Base-by-base conservation (phyloP, 2,888 invertebrate genomes). In the Orthonevra nobilis region DNA sequence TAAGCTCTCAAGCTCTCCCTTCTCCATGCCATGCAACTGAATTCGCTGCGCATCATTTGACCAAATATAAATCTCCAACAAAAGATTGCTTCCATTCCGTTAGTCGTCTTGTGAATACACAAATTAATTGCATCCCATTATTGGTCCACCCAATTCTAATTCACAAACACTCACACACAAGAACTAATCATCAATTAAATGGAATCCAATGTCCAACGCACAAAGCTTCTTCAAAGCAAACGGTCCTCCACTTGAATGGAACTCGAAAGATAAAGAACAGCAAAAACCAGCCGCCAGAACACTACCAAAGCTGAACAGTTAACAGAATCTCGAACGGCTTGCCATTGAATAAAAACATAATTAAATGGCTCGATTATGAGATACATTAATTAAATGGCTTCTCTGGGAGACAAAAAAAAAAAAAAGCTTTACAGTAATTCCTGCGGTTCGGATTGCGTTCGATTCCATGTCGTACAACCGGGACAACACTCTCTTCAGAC, bases 331-430 rank as follows among this genome's bases (percentile, higher is more conserved):
- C 48, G 26, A 6, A 36, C 23, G 7, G 9, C 3, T 2, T 19
- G 10, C 17, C 12, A 36, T 17, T 19, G 6, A 42, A 73, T 6
- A 64, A 58, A 63, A 54, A 64, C 26, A 68, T 72, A 79, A 79
- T 79, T 79, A 79, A 79, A 79, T 73, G 79, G 66, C 73, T 54
- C 48, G 66, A 61, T 73, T 73, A 68, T 73, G 79, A 73, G 28
- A 42, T 54, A 61, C 73, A 79, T 79, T 73, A 73, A 79, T 79
- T 79, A 79, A 79, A 73, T 60, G 79, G 36, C 61, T 34, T 30
- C 17, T 20, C n/a, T n/a, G n/a, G n/a, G n/a, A n/a, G n/a, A n/a
- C n/a, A n/a, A n/a, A n/a, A n/a, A n/a, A n/a, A n/a, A n/a, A n/a
- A 40, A 46, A 42, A 54, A 68, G 68, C 34, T 68, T 68, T 38